Base-by-base conservation (phyloP, 2,113 vertebrate species). In the Bettongia penicillata region DNA sequence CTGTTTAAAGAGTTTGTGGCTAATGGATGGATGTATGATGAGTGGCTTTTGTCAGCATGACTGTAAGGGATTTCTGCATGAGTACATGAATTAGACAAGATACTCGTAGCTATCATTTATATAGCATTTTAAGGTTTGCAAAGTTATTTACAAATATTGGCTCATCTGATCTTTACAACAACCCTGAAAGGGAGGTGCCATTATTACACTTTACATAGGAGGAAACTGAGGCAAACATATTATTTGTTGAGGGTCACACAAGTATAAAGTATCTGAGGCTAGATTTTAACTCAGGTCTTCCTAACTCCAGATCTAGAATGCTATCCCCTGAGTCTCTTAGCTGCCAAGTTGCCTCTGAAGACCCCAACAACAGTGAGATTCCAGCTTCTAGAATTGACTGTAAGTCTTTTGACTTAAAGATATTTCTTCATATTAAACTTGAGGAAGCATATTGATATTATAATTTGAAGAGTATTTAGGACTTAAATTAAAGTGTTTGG, bases 351-450 rank as follows among this genome's bases (percentile, higher is more conserved):
- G 57, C 57, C 28, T 68, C 31, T 37, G 57, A 31, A 1, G 6
- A 77, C 61, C 14, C 61, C 22, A 14, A n/a, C 31, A 77, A n/a
- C 61, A 77, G 12, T n/a, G 61, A n/a, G 37, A 77, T 77, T 77
- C 61, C 31, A n/a, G 31, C 31, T 77, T 77, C 37, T n/a, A n/a
- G 11, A 5, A n/a, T 5, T 19, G 61, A 16, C 16, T 77, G 61
- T n/a, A 77, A 14, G 57, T 55, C 49, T 48, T 14, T 8, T 10
- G n/a, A 50, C 77, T 95, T 92, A 97, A 92, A 92, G 95, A 93
- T 31, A 96, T 92, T 94, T 93, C 28, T 68, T 26, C 51, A 48
- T 10, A 77, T 68, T 14, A 97, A 95, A 47, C 90, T 0, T 93
- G 89, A 95, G 94, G n/a, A n/a, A 77, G 68, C 68, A 68, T 51